Evolutionary conservation across 2,113 vertebrate genomes (phyloP), one percentile per base, ranked within the genome.

Genomic region (Lepidiolamprologus cunningtoni): DNA sequence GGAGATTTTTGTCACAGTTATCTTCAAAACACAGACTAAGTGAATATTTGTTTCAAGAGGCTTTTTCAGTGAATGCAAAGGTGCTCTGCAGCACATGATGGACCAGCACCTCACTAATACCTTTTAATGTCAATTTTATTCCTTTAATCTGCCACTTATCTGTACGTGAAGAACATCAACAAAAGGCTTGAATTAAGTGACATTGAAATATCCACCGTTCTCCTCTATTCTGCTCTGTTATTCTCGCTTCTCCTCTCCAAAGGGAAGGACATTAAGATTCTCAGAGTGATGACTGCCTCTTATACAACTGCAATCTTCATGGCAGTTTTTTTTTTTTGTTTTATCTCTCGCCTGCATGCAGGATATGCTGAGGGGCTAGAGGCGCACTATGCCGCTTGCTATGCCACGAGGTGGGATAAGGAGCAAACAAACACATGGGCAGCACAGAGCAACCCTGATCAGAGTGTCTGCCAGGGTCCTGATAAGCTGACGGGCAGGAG

Each of bases 401-500:
- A 88, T 81, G 90, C 91, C 91, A 92, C n/a, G n/a, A 93, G 94
- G 92, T 88, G 92, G 95, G 92, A 96, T 95, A 93, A 95, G 93
- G 85, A 91, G 89, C 94, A 95, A 93, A 95, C 95, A 96, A 96
- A 96, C 93, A 96, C 89, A 88, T 54, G 85, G 89, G 87, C 94
- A 92, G 91, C 45, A 89, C 93, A 92, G 93, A 93, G 94, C 93
- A 95, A 93, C 95, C 87, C 87, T 45, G 93, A 93, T 94, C 95
- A 93, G 82, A 91, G 91, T 92, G 95, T 94, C 96, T 97, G 94
- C 92, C 91, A 89, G 89, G 86, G 91, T 84, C 90, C 96, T 95
- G 96, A 96, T 96, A 96, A 96, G 94, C 94, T 94, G 92, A 94
- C 91, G 91, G 94, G 88, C 91, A 92, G 89, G 87, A 95, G 94